A percentile compares a stretch with the other conserved stretches of the same genome.
phyloP scores from a whole-genome alignment of 2,797 vertebrate species.

The Lindbergichthys nudifrons region DNA sequence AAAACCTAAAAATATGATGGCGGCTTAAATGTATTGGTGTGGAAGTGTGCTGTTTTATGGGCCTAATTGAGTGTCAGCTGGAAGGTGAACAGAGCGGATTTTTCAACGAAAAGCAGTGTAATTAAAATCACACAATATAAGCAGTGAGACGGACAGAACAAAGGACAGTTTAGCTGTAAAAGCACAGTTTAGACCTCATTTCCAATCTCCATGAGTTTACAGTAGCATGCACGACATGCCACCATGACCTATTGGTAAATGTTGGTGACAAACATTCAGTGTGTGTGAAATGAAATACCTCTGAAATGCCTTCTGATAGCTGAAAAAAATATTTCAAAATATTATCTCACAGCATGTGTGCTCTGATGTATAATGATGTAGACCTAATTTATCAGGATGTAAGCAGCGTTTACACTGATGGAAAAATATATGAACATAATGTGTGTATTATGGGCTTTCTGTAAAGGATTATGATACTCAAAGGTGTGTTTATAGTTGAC shows the following conservation, averaged over 20 bases:
- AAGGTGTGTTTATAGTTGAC: slow-evolving; percentile 6
- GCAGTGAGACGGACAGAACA: slow-evolving; percentile 75
- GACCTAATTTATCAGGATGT: slow-evolving; percentile 39
- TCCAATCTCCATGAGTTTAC: slow-evolving; percentile 64
- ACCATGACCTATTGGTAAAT: slow-evolving; percentile 80
- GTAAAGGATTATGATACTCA: slow-evolving; percentile 11
- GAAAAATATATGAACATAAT: slow-evolving; percentile 31
- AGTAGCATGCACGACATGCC: slow-evolving; percentile 86
- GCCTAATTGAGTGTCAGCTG: slow-evolving; percentile 69
- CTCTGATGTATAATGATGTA: slow-evolving; percentile 56
- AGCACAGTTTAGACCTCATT: slow-evolving; percentile 62
- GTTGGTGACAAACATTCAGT: slow-evolving; percentile 85
- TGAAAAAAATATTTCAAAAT: slow-evolving; percentile 87
- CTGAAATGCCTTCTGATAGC: slow-evolving; percentile 88
- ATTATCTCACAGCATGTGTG: slow-evolving; percentile 82
- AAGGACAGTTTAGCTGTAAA: slow-evolving; percentile 64
- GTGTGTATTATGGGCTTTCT: slow-evolving; percentile 36
- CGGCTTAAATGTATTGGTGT: slow-evolving; percentile 51
- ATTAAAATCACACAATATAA: slow-evolving; percentile 72
- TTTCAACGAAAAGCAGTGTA: slow-evolving; percentile 56
- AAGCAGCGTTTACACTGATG: slow-evolving; percentile 39
- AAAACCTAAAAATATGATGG: slow-evolving; percentile 50
- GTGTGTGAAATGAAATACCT: slow-evolving; percentile 87
- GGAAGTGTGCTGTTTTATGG: slow-evolving; percentile 51
- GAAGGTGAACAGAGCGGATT: slow-evolving; percentile 64